Conservation (phyloP, 1,140 invertebrate species). For the Rhagoletis zephyria region DNA sequence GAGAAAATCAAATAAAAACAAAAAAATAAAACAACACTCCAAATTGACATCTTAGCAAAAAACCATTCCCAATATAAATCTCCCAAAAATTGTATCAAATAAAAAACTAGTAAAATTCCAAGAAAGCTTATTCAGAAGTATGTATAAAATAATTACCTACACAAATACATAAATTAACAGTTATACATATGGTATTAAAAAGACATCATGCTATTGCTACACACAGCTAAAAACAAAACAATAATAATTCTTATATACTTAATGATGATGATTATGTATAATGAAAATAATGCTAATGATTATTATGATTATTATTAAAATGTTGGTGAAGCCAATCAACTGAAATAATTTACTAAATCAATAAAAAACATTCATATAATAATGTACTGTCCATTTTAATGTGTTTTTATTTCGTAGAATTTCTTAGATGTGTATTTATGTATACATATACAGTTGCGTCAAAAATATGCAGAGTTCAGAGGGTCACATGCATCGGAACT, state of each 20-base stretch:
- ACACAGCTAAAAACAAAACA: not conserved
- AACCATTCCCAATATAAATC: not conserved
- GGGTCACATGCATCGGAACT: too few relatives aligned
- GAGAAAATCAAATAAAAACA: not conserved
- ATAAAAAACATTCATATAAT: slow-evolving; percentile 49
- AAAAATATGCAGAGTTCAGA: too few relatives aligned
- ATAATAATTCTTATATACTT: slow-evolving; percentile 26
- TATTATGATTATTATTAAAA: slow-evolving; percentile 44
- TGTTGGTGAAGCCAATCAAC: slow-evolving; percentile 40
- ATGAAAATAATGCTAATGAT: slow-evolving; percentile 14
- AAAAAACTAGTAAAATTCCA: not conserved
- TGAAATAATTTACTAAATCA: slow-evolving; percentile 52
- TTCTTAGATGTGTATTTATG: too few relatives aligned
- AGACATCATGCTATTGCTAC: slow-evolving; percentile 39
- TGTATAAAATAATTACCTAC: not conserved
- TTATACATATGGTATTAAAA: not conserved
- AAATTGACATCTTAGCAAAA: not conserved
- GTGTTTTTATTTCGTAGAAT: slow-evolving; percentile 3
- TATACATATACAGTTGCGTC: too few relatives aligned
- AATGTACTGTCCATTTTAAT: slow-evolving; percentile 38
- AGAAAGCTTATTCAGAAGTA: not conserved
- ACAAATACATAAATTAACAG: not conserved
- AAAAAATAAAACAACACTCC: too few relatives aligned
- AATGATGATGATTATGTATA: slow-evolving; percentile 15
- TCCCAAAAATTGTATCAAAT: too few relatives aligned